A percentile compares a stretch with the other conserved stretches of the same genome.
Conservation (phyloP, 2,888 invertebrate genomes). For the Helleia helle region DNA sequence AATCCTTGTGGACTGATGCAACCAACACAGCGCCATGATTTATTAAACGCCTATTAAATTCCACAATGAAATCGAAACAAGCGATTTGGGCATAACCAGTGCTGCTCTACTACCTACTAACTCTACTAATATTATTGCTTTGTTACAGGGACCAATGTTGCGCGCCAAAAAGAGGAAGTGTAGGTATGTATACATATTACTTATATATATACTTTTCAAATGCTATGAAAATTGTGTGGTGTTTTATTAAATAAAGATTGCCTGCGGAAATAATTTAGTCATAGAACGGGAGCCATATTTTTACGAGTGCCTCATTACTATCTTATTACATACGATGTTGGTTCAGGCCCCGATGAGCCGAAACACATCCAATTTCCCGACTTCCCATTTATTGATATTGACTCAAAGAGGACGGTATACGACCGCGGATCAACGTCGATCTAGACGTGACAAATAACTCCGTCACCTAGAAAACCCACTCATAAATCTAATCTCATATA, state of each 20-base stretch:
- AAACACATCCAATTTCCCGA: constrained; percentile 73
- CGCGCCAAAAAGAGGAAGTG: background rate
- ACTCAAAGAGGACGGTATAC: constrained; percentile 55
- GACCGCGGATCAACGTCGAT: background rate
- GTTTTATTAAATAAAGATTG: background rate
- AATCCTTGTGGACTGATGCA: constrained; percentile 70
- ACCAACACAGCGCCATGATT: constrained; percentile 25
- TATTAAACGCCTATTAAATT: constrained; percentile 1
- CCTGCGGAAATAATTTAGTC: constrained; percentile 64
- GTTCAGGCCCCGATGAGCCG: constrained; percentile 49
- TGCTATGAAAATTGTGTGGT: background rate
- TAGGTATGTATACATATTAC: background rate
- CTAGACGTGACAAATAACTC: background rate
- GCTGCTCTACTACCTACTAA: too few relatives aligned
- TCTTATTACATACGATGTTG: constrained; percentile 64
- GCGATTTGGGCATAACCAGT: too few relatives aligned
- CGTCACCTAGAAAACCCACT: constrained; percentile 2
- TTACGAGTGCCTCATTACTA: constrained; percentile 70
- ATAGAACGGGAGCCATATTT: constrained; percentile 66
- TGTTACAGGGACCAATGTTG: constrained; percentile 1
- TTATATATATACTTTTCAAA: too few relatives aligned
- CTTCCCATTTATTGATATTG: constrained; percentile 74
- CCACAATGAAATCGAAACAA: too few relatives aligned
- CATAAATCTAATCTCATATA: constrained; percentile 4
- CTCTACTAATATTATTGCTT: too few relatives aligned